A percentile compares a stretch with the other conserved stretches of the same genome.
These are phyloP conservation scores for Emydoidea blandingii DNA, from an alignment of 2,797 vertebrate genomes.

Conservation along the genomic window DNA sequence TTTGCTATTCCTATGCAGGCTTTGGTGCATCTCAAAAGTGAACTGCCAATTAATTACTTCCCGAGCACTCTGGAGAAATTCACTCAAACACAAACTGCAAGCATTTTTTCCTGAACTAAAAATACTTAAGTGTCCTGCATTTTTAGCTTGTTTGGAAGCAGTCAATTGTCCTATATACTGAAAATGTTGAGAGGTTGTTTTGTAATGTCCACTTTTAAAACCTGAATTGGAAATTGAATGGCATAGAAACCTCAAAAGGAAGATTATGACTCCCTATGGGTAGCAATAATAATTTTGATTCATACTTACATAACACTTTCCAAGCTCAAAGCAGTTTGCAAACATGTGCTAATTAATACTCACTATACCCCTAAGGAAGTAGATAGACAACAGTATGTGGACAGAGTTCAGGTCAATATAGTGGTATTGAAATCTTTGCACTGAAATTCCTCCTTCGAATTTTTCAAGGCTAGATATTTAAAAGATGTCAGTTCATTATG, in stretches of 20 bases:
- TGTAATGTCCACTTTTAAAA: neutral
- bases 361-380: neutral
- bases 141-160: neutral
- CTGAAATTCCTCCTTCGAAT: neutral
- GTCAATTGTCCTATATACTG: neutral
- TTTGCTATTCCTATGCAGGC: neutral
- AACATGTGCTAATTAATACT: neutral
- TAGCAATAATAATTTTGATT: neutral
- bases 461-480: neutral
- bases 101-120: neutral
- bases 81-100: neutral
- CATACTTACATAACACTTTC: neutral
- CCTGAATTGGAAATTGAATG: neutral
- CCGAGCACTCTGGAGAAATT: neutral
- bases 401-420: neutral
- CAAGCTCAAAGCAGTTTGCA: neutral
- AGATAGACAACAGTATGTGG: neutral
- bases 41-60: neutral
- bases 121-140: neutral
- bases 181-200: neutral
- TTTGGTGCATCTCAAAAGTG: neutral
- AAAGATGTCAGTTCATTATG: neutral
- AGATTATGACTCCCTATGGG: neutral
- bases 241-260: neutral
- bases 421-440: neutral